Base-by-base conservation (phyloP, 2,888 invertebrate species). In the Allacma fusca region DNA sequence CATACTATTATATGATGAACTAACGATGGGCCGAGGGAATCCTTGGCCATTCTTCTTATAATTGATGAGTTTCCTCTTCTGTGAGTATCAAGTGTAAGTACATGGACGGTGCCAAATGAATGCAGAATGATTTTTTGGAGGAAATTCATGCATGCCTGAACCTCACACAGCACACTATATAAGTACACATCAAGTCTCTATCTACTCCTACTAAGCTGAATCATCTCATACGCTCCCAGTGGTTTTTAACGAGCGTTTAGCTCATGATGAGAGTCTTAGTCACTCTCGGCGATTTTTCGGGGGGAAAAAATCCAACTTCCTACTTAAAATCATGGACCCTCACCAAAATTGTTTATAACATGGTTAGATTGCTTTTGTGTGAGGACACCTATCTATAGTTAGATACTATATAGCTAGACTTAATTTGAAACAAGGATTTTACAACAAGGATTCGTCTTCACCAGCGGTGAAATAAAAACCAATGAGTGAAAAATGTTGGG, bases 81-180 rank as follows among this genome's bases (percentile, higher is more conserved):
- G n/a, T 69, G 16, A 40, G 50, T 44, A 19, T 40, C 40, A 40
- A 34, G 34, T 62, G 40, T 13, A 62, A 1, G 64, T 16, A 65
- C 12, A 28, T 26, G 28, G 44, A 2, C 21, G 34, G 62, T 40
- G 73, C 40, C 23, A 40, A 73, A 73, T 73, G 73, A 62, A 29
- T 73, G 59, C 62, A 73, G 23, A 40, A 73, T 29, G 73, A 62
- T 65, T 65, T 70, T 70, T 70, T 70, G 34, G n/a, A 12, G 28
- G 44, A 65, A 74, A 74, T 74, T 67, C 74, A 74, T 74, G 74
- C 65, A 74, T 74, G 74, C 65, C 65, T 72, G 72, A 57, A 59
- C 21, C 9, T 29, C 16, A n/a, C 57, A 29, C 59, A 24, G n/a
- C 59, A 19, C 1, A 13, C 50, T 2, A 59, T 59, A 34, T 34